Percentiles rank a stretch among this genome's conserved stretches.
Evolutionary conservation across 1,140 invertebrate genomes (phyloP).

Genomic region (Neuroterus valhalla): DNA sequence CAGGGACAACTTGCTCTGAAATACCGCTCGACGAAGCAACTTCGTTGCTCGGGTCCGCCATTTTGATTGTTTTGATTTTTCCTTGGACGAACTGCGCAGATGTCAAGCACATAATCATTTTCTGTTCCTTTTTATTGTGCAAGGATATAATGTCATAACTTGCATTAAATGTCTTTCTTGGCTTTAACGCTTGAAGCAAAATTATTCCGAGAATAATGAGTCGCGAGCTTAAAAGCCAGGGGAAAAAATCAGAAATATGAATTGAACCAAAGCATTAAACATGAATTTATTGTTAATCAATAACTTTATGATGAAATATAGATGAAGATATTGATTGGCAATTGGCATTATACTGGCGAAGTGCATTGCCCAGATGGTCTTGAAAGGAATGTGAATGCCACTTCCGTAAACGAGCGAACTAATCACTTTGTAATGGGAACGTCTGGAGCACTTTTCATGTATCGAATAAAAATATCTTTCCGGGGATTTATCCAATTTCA

Average conservation of each 20-base stretch:
- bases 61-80: constrained; percentile 73
- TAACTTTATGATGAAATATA: background rate
- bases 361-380: constrained; percentile 25
- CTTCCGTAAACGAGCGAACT: background rate
- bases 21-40: constrained; percentile 75
- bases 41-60: constrained; percentile 73
- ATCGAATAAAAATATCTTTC: too few relatives aligned
- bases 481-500: too few relatives aligned
- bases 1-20: constrained; percentile 59
- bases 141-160: background rate
- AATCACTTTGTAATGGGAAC: too few relatives aligned
- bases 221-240: background rate
- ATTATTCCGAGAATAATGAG: background rate
- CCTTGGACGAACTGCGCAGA: constrained; percentile 54
- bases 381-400: constrained; percentile 13
- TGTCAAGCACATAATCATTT: constrained; percentile 48
- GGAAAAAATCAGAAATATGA: background rate
- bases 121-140: constrained; percentile 13
- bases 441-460: too few relatives aligned
- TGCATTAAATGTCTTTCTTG: background rate
- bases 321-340: background rate
- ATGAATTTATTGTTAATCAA: background rate
- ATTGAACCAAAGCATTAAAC: background rate
- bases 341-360: too few relatives aligned
- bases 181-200: too few relatives aligned